Evolutionary conservation across 2,113 vertebrate species (phyloP).

Genomic region (Hiodon tergisus): DNA sequence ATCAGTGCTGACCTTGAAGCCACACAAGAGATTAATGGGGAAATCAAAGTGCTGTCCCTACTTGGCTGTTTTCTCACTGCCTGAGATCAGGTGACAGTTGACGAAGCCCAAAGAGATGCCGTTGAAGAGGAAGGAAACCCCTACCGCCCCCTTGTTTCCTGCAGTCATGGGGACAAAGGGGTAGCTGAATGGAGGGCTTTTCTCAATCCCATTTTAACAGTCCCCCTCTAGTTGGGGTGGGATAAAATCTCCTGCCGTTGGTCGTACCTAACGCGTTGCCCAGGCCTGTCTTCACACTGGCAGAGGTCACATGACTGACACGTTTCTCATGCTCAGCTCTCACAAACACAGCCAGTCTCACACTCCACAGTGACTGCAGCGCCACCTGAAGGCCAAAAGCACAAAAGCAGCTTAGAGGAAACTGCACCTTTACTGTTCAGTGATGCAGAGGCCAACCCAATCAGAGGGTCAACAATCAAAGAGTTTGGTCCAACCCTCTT

Average conservation of each 20-base stretch:
- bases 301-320: constrained; percentile 72
- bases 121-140: constrained; percentile 71
- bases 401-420: constrained; percentile 16
- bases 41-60: constrained; percentile 32
- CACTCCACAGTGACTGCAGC: constrained; percentile 81
- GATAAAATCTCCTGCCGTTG: neutral
- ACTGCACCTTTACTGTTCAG: too few species aligned
- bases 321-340: constrained; percentile 69
- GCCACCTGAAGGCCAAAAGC: constrained; percentile 62
- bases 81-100: constrained; percentile 82
- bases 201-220: neutral
- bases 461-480: too few species aligned
- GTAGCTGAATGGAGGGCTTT: neutral
- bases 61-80: constrained; percentile 78
- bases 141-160: constrained; percentile 83
- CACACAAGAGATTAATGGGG: neutral
- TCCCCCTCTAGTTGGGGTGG: neutral
- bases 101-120: constrained; percentile 78
- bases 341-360: constrained; percentile 77
- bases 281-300: constrained; percentile 76
- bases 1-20: neutral
- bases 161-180: constrained; percentile 22
- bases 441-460: too few species aligned
- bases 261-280: constrained; percentile 75
- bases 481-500: too few species aligned